phyloP scores from a whole-genome alignment of 2,797 vertebrate species.

The Eutrigla gurnardus region DNA sequence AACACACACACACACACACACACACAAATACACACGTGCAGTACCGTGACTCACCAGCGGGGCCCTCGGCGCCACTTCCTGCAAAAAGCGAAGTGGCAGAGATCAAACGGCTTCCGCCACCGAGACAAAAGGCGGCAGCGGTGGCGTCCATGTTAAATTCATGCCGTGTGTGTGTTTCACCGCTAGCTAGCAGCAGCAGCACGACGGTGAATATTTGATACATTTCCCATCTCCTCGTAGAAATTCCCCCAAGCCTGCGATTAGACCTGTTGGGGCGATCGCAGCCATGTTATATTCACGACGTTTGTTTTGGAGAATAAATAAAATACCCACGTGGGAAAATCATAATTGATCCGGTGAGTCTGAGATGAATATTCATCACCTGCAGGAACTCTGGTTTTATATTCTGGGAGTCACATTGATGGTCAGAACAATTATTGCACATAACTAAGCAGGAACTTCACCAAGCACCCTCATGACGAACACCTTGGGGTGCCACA shows the following conservation, averaged over 20 bases:
- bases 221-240: slow-evolving; percentile 56
- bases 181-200: slow-evolving; percentile 53
- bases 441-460: not conserved
- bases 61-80: slow-evolving; percentile 32
- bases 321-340: slow-evolving; percentile 38
- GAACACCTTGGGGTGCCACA: not conserved
- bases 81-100: slow-evolving; percentile 41
- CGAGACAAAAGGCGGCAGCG: too few species aligned
- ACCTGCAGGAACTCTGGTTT: not conserved
- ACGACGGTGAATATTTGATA: slow-evolving; percentile 80
- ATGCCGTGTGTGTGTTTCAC: slow-evolving; percentile 72
- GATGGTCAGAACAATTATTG: not conserved
- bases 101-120: slow-evolving; percentile 32
- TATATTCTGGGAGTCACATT: not conserved
- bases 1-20: slow-evolving; percentile 5
- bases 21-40: slow-evolving; percentile 18
- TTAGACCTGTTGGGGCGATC: slow-evolving; percentile 52
- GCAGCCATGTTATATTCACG: slow-evolving; percentile 72
- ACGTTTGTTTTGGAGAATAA: slow-evolving; percentile 67
- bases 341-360: slow-evolving; percentile 41
- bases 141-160: slow-evolving; percentile 76
- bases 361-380: slow-evolving; percentile 24
- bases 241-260: slow-evolving; percentile 65
- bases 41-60: not conserved
- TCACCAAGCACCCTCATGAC: not conserved